A percentile compares a stretch with the other conserved stretches of the same genome.
Conservation (phyloP, 2,888 invertebrate genomes). For the Euproctis similis region DNA sequence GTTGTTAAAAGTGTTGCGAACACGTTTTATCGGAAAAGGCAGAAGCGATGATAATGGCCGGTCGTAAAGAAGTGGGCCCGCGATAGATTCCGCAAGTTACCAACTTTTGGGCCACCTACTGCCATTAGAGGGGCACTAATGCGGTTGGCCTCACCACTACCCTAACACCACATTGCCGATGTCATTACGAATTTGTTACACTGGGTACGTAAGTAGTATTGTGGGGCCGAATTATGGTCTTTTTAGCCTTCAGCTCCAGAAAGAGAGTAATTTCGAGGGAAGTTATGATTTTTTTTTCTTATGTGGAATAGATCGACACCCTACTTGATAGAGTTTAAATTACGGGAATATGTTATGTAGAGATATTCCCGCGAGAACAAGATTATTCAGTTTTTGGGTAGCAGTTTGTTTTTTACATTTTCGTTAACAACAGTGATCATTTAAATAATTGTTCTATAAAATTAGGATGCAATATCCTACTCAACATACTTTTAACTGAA, state of each 20-base stretch:
- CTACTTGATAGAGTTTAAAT: no score
- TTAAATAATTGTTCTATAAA: no score
- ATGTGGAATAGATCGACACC: no score
- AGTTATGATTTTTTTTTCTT: no score
- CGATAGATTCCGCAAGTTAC: conserved; percentile 70
- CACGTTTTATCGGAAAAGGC: conserved; percentile 71
- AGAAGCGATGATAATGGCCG: conserved; percentile 67
- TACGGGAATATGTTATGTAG: no score
- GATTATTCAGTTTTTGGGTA: no score
- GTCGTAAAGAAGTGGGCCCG: conserved; percentile 65
- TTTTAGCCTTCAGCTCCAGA: neutral
- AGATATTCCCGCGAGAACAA: no score
- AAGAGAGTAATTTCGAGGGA: no score
- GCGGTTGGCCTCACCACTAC: conserved; percentile 39
- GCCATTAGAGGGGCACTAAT: conserved; percentile 64
- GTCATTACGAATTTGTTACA: conserved; percentile 28
- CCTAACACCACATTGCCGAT: conserved; percentile 36
- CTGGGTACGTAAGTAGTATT: conserved; percentile 14
- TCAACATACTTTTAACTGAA: no score
- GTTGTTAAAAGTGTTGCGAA: conserved; percentile 60
- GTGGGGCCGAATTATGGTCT: conserved; percentile 4
- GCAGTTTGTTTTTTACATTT: no score
- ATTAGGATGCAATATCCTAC: no score
- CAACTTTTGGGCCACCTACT: conserved; percentile 60
- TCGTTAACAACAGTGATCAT: no score